A percentile compares a stretch with the other conserved stretches of the same genome.
Conservation (phyloP, 37 sponge, comb jelly and placozoan species). For the Haliclona indistincta region DNA sequence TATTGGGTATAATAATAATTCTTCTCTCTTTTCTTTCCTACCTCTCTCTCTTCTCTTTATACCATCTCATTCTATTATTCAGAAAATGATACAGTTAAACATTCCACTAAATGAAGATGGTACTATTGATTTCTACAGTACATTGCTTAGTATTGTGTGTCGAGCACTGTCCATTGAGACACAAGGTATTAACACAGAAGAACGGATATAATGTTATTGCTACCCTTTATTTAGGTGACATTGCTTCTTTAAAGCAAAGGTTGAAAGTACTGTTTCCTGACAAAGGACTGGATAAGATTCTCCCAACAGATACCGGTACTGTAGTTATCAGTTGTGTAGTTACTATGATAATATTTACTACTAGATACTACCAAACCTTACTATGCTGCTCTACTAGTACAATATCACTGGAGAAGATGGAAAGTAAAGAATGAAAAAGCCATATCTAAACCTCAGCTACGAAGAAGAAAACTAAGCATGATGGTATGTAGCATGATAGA, state of each 20-base stretch:
- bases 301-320: conserved; percentile 27
- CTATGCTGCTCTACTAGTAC: conserved; percentile 45
- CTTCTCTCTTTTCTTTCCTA: not conserved
- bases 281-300: conserved; percentile 22
- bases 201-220: too few species aligned
- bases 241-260: conserved; percentile 22
- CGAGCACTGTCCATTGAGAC: conserved; percentile 53
- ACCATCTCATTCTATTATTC: not conserved
- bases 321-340: not conserved
- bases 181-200: conserved; percentile 18
- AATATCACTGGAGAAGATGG: conserved; percentile 24
- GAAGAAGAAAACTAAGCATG: not conserved
- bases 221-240: conserved; percentile 14
- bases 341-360: not conserved
- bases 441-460: not conserved
- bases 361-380: conserved; percentile 14
- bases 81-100: conserved; percentile 82
- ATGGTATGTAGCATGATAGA: not conserved
- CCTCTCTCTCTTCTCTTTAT: not conserved
- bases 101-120: conserved; percentile 70
- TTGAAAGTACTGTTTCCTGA: conserved; percentile 32
- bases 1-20: conserved; percentile 41
- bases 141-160: conserved; percentile 78
- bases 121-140: conserved; percentile 69
- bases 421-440: conserved; percentile 11